Percentiles rank a stretch among this genome's conserved stretches.
phyloP scores from a whole-genome alignment of 1,140 invertebrate genomes.

The Drosophila sproati region DNA sequence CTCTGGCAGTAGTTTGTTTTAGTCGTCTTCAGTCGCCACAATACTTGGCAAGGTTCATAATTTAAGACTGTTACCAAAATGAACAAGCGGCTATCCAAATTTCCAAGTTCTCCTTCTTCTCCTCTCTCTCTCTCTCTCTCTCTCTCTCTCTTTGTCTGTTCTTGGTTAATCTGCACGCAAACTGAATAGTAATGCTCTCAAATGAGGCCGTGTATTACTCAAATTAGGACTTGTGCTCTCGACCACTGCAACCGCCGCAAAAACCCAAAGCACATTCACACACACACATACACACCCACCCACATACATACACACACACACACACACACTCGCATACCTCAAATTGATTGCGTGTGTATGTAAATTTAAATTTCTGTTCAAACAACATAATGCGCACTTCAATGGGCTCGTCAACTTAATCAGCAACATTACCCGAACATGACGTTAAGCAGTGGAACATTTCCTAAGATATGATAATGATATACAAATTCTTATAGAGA shows the following conservation, averaged over 20 bases:
- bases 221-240: slow-evolving; percentile 40
- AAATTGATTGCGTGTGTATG: slow-evolving; percentile 6
- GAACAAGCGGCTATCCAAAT: slow-evolving; percentile 2
- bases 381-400: slow-evolving; percentile 15
- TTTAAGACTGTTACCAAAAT: slow-evolving; percentile 41
- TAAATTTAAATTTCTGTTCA: slow-evolving; percentile 15
- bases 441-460: too few relatives aligned
- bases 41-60: slow-evolving; percentile 30
- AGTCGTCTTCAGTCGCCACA: slow-evolving; percentile 14
- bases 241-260: slow-evolving; percentile 5
- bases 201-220: slow-evolving; percentile 52
- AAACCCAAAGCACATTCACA: slow-evolving; percentile 9
- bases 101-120: neutral
- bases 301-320: neutral
- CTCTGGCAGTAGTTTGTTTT: slow-evolving; percentile 8
- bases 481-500: too few relatives aligned
- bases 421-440: neutral
- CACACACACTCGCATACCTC: neutral
- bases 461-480: too few relatives aligned
- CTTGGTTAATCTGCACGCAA: slow-evolving; percentile 22
- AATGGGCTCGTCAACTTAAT: slow-evolving; percentile 2
- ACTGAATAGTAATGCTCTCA: slow-evolving; percentile 54
- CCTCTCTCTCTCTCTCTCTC: slow-evolving; percentile 6
- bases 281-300: neutral
- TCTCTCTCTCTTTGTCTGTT: neutral